These are phyloP conservation scores for Dromiciops gliroides DNA, from an alignment of 2,113 vertebrate species.

Conservation along the genomic window DNA sequence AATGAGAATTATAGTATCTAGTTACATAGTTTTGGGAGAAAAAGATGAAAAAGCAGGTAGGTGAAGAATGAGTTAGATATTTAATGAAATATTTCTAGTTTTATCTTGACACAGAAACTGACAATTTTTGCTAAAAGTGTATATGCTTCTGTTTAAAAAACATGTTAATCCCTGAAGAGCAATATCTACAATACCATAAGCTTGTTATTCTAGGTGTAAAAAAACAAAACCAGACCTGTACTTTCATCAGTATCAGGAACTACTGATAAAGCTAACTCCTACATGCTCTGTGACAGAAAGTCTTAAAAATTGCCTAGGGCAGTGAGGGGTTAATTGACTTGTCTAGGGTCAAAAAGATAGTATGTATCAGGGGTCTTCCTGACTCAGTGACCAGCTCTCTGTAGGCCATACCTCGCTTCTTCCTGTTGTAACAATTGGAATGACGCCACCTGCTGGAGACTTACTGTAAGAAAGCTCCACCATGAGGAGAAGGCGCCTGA, in stretches of 20 bases:
- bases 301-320: neutral
- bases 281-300: neutral
- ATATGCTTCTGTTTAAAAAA: conserved; percentile 54
- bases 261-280: neutral
- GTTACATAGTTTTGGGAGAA: conserved; percentile 1
- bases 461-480: no score
- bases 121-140: conserved; percentile 10
- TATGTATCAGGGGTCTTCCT: neutral
- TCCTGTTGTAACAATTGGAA: no score
- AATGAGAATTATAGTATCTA: neutral
- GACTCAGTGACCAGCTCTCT: neutral
- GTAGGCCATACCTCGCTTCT: neutral
- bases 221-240: neutral
- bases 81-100: conserved; percentile 1
- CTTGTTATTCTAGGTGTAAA: conserved; percentile 53
- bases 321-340: neutral
- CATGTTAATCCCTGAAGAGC: conserved; percentile 46
- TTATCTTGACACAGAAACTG: neutral
- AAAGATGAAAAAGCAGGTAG: conserved; percentile 1
- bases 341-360: neutral
- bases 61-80: neutral
- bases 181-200: conserved; percentile 31
- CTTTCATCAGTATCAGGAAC: neutral
- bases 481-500: no score
- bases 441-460: no score